These are phyloP conservation scores for Champsocephalus gunnari DNA, from an alignment of 2,797 vertebrate genomes.

Conservation along the genomic window DNA sequence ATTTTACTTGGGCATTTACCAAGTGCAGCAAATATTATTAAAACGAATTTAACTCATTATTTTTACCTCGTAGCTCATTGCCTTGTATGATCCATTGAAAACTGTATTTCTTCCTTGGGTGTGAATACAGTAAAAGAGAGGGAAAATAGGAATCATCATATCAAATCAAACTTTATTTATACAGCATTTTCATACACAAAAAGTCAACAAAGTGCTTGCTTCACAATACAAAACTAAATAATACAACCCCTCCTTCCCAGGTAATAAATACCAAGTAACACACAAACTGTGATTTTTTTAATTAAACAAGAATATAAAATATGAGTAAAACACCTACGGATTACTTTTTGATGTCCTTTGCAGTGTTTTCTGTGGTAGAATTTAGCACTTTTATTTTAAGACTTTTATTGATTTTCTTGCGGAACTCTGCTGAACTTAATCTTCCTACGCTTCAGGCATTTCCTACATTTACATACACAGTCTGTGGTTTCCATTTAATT, in stretches of 20 bases:
- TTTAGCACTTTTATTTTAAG: neutral
- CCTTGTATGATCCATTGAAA: conserved; percentile 13
- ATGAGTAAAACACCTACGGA: neutral
- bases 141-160: neutral
- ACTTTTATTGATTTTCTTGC: neutral
- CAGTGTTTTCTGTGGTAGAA: neutral
- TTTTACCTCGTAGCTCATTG: neutral
- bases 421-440: neutral
- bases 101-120: conserved; percentile 29
- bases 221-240: no score
- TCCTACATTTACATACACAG: no score
- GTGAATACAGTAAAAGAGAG: conserved; percentile 49
- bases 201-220: no score
- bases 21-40: neutral
- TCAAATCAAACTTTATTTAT: no score
- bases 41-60: neutral
- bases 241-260: no score
- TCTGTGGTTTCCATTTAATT: conserved; percentile 2
- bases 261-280: no score
- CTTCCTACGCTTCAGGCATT: no score
- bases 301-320: no score
- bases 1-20: neutral
- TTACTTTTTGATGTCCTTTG: no score
- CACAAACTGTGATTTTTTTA: no score
- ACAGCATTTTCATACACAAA: no score